Conservation (phyloP, 2,888 invertebrate genomes). For the Tanytarsus gracilentus region DNA sequence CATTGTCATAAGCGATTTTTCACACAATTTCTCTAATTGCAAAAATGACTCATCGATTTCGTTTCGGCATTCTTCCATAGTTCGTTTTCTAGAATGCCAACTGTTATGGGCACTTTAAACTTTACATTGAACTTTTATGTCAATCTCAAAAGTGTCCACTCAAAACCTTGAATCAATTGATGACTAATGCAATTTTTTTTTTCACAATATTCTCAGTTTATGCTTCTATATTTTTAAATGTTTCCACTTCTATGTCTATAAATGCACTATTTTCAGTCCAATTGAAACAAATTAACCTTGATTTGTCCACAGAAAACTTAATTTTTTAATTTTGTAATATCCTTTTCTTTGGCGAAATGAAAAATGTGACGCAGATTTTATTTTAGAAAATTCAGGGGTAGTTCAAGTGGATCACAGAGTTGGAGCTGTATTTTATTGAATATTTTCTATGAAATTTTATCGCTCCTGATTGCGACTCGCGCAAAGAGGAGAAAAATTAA, state of each 20-base stretch:
- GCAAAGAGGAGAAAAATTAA: background rate
- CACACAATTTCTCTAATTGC: conserved; percentile 26
- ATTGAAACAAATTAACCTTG: background rate
- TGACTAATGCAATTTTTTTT: background rate
- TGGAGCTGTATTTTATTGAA: background rate
- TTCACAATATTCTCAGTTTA: background rate
- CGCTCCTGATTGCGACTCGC: background rate
- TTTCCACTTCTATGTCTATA: background rate
- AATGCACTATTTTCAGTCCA: too few species aligned
- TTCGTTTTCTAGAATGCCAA: conserved; percentile 33
- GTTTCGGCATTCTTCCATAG: conserved; percentile 46
- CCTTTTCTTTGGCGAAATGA: conserved; percentile 7
- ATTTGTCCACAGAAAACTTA: background rate
- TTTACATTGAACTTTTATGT: too few species aligned
- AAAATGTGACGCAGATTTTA: conserved; percentile 24
- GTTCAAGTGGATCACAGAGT: conserved; percentile 6
- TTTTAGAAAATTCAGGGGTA: background rate
- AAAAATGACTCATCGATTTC: conserved; percentile 31
- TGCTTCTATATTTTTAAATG: background rate
- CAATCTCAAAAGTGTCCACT: too few species aligned
- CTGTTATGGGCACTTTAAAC: too few species aligned
- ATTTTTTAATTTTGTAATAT: conserved; percentile 6
- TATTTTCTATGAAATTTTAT: background rate
- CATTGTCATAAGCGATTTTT: conserved; percentile 12
- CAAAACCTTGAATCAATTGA: too few species aligned